Conservation (phyloP, 1,140 invertebrate genomes). For the Drosophila sp. region DNA sequence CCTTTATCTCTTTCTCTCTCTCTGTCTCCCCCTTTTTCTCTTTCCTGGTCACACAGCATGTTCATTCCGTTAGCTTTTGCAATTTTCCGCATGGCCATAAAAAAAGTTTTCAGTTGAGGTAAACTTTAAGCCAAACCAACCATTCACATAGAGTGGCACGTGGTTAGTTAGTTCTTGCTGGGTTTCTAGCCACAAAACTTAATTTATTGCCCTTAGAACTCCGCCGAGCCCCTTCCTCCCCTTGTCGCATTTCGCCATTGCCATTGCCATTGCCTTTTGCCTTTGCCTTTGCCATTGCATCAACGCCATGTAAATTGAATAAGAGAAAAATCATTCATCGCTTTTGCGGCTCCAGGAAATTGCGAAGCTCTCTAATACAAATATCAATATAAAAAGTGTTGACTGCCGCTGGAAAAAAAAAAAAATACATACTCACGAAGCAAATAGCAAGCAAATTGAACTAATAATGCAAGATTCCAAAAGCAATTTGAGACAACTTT, state of each 20-base stretch:
- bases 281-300: not conserved
- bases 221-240: not conserved
- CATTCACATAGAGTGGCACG: slow-evolving; percentile 19
- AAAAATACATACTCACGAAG: slow-evolving; percentile 1
- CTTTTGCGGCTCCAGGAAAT: slow-evolving; percentile 50
- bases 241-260: no score
- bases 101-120: slow-evolving; percentile 17
- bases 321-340: slow-evolving; percentile 51
- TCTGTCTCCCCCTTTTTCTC: not conserved
- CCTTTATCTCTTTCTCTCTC: slow-evolving; percentile 33
- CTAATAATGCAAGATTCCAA: slow-evolving; percentile 13
- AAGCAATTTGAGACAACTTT: not conserved
- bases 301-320: slow-evolving; percentile 52
- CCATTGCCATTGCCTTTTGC: no score
- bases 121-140: slow-evolving; percentile 22
- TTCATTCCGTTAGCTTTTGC: slow-evolving; percentile 14
- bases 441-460: slow-evolving; percentile 29
- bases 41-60: slow-evolving; percentile 9
- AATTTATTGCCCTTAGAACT: slow-evolving; percentile 4
- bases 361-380: slow-evolving; percentile 61
- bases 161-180: slow-evolving; percentile 14
- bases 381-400: slow-evolving; percentile 37
- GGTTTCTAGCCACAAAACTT: slow-evolving; percentile 12
- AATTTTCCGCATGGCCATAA: slow-evolving; percentile 18
- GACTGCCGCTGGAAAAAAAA: slow-evolving; percentile 11